Conservation (phyloP, 2,113 vertebrate genomes). For the Neolamprologus sp. region DNA sequence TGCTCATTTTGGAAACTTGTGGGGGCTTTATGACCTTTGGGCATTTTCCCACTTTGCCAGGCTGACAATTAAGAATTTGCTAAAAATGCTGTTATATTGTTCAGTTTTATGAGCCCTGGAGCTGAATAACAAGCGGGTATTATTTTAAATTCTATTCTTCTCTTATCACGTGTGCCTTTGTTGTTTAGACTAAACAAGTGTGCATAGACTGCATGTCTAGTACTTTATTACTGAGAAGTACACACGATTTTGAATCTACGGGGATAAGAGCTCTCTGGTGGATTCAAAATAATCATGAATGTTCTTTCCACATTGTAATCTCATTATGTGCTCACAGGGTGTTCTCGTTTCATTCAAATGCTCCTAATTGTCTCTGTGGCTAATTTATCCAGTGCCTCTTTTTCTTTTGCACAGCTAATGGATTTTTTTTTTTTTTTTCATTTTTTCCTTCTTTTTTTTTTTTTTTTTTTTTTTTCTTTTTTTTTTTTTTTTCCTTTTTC, state of each 20-base stretch:
- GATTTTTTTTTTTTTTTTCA: not conserved
- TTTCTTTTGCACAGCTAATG: not conserved
- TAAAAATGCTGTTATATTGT: not conserved
- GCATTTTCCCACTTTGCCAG: not conserved
- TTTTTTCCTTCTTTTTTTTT: not conserved
- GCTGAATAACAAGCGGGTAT: not conserved
- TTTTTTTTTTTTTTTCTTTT: not conserved
- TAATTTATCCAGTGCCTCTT: conserved; percentile 28
- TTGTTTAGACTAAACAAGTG: not conserved
- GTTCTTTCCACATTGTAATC: conserved; percentile 62
- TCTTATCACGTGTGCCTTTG: not conserved
- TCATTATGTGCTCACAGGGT: conserved; percentile 57
- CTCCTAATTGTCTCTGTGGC: conserved; percentile 31
- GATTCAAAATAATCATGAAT: conserved; percentile 53
- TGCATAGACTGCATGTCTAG: conserved; percentile 23
- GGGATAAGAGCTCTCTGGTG: conserved; percentile 36
- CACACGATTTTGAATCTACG: not conserved
- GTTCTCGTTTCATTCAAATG: conserved; percentile 53
- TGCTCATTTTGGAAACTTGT: not conserved
- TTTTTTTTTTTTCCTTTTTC: no score
- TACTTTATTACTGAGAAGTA: conserved; percentile 32
- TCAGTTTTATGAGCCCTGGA: not conserved
- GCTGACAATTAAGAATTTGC: not conserved
- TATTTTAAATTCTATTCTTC: not conserved
- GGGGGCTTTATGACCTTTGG: not conserved